Base-by-base conservation (phyloP, 2,113 vertebrate genomes). In the Cariama cristata region DNA sequence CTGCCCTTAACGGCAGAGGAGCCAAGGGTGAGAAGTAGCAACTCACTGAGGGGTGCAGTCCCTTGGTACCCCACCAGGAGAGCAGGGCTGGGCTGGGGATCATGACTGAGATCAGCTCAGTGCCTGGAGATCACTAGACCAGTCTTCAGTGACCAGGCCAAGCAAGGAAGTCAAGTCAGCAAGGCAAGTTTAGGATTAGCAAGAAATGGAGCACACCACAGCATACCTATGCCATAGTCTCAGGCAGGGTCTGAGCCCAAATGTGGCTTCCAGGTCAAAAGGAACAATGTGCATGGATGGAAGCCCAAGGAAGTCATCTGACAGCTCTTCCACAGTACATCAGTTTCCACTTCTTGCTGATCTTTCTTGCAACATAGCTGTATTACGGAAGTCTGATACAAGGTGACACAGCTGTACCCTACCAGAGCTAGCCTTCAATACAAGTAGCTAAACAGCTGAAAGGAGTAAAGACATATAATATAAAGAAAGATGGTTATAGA, bases 391-490 rank as follows among this genome's bases (percentile, higher is more conserved):
- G 6, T 40, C 33, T 86, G 17, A 55, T 40, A 45, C 28, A 53
- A 74, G 33, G 9, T 55, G 38, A 49, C 47, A 40, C 24, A 49
- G 14, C 17, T 68, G 8, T 74, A 67, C n/a, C 17, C 14, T 68
- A 28, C 11, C 17, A 55, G 40, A 83, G 8, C 14, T 69, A 28
- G 15, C 21, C 26, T 80, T 75, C 24, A 62, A 55, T 40, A 40
- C 11, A 28, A 12, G 38, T 28, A 59, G 22, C 6, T 45, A 66
- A 79, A 58, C 2, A 8, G 17, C 3, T 0, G 1, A 32, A 3
- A 26, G 17, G 7, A 44, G 16, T 3, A 33, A 74, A 74, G 53
- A 47, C 4, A 8, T 47, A 11, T 45, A n/a, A n/a, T 66, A 27
- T 14, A 73, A 18, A 68, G 23, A 52, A 75, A 49, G 14, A 33